phyloP scores from a whole-genome alignment of 2,797 vertebrate genomes.

The Alosa sapidissima region DNA sequence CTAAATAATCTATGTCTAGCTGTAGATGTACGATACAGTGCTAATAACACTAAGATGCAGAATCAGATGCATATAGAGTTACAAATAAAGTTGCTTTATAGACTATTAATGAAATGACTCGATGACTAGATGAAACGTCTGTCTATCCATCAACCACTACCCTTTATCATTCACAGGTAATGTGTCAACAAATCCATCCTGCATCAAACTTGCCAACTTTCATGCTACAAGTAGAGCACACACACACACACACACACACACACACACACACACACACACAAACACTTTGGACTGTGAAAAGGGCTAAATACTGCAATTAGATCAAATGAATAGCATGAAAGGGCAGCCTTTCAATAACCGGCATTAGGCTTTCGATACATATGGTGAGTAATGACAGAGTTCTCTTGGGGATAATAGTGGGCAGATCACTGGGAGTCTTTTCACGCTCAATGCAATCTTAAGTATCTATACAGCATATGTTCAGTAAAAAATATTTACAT shows the following conservation, averaged over 20 bases:
- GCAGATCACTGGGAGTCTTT: background rate
- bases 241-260: conserved; percentile 25
- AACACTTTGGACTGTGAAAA: background rate
- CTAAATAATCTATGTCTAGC: too few species aligned
- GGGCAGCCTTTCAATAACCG: background rate
- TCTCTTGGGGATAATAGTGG: background rate
- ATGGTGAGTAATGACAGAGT: background rate
- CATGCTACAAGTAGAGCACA: background rate
- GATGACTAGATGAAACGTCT: background rate
- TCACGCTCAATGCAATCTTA: background rate
- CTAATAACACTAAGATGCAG: too few species aligned
- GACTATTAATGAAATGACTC: background rate
- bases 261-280: too few species aligned
- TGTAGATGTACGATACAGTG: too few species aligned
- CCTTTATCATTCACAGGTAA: background rate
- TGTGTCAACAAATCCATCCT: background rate
- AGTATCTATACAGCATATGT: background rate
- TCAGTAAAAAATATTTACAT: too few species aligned
- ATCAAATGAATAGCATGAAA: conserved; percentile 17
- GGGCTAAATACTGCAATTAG: conserved; percentile 1
- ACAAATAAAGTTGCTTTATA: too few species aligned
- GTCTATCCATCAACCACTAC: background rate
- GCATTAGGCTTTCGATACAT: background rate
- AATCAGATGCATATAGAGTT: too few species aligned
- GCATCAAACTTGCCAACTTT: background rate